These are phyloP conservation scores for Dinoponera quadriceps DNA, from an alignment of 1,140 invertebrate species.

Conservation along the genomic window DNA sequence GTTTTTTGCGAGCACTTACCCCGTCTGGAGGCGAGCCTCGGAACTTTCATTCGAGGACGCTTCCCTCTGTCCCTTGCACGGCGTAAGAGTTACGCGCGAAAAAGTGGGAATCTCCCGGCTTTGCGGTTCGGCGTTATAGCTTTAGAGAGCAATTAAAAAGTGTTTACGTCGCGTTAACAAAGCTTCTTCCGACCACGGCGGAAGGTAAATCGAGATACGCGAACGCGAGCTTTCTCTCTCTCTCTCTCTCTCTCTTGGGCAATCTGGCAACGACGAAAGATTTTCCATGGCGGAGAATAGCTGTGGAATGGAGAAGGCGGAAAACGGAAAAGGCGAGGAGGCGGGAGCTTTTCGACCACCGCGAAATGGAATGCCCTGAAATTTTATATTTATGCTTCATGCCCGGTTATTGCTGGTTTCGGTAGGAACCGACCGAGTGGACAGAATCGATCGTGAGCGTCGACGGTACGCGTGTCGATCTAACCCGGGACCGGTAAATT, in stretches of 20 bases:
- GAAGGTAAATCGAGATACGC: slow-evolving; percentile 25
- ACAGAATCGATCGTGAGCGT: slow-evolving; percentile 45
- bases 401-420: slow-evolving; percentile 30
- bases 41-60: neutral
- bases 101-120: neutral
- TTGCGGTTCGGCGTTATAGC: neutral
- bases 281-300: slow-evolving; percentile 40
- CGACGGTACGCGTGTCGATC: slow-evolving; percentile 34
- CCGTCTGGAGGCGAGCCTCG: too few relatives aligned
- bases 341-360: slow-evolving; percentile 39
- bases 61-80: neutral
- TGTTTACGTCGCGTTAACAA: slow-evolving; percentile 35
- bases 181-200: slow-evolving; percentile 7
- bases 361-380: slow-evolving; percentile 47
- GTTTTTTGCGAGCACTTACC: too few relatives aligned
- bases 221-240: neutral
- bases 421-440: slow-evolving; percentile 40
- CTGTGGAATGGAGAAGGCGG: slow-evolving; percentile 37
- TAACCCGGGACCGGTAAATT: slow-evolving; percentile 38
- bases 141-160: slow-evolving; percentile 25
- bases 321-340: neutral
- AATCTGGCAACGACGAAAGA: slow-evolving; percentile 26
- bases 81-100: too few relatives aligned
- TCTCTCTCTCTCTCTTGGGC: neutral
- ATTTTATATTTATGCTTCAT: slow-evolving; percentile 57